A percentile compares a stretch with the other conserved stretches of the same genome.
These are phyloP conservation scores for Megalops cyprinoides DNA, from an alignment of 2,797 vertebrate genomes.

Conservation along the genomic window DNA sequence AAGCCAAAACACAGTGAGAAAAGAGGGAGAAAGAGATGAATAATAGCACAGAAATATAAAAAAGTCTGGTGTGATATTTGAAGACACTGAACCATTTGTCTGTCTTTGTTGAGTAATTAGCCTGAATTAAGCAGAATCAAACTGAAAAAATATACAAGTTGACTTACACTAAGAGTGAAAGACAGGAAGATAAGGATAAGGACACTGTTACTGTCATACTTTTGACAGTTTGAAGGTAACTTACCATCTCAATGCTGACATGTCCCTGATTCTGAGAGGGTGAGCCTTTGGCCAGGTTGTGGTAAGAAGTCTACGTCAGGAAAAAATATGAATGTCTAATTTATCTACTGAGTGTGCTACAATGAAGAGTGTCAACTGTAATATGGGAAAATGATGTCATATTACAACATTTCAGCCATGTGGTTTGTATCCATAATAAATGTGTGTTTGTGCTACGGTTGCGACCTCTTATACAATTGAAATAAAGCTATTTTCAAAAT, in stretches of 20 bases:
- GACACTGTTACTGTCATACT: neutral
- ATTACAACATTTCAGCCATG: no score
- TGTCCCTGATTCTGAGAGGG: conserved; percentile 24
- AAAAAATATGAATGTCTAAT: neutral
- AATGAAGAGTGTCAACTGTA: neutral
- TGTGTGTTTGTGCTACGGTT: neutral
- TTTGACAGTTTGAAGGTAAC: neutral
- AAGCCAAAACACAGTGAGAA: neutral
- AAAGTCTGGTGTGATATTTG: neutral
- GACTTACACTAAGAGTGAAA: no score
- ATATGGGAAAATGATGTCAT: no score
- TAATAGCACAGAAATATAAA: neutral
- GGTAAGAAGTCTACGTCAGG: conserved; percentile 21
- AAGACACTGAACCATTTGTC: neutral
- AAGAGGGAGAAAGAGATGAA: neutral
- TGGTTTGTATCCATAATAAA: no score
- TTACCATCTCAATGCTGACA: conserved; percentile 39
- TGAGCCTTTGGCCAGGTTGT: neutral
- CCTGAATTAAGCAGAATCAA: no score
- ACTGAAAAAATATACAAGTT: no score
- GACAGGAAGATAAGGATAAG: no score
- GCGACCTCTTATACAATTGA: neutral
- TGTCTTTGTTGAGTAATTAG: neutral
- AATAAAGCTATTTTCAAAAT: no score
- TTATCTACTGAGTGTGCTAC: neutral